phyloP scores from a whole-genome alignment of 2,113 vertebrate species.

The Pholis gunnellus region DNA sequence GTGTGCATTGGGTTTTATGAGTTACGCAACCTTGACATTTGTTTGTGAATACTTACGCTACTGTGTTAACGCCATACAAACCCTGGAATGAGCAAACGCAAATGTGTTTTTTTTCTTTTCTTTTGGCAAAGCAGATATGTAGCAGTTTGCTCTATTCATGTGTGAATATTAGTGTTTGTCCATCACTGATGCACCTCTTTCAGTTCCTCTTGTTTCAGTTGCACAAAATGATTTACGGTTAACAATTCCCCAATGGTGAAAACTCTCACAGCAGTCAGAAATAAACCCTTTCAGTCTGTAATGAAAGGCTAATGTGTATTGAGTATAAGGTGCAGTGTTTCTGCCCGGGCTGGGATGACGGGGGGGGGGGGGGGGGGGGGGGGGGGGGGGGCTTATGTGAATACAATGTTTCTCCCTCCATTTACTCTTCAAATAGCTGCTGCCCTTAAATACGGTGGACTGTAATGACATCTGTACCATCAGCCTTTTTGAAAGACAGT shows the following conservation, averaged over 20 bases:
- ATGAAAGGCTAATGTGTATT: conserved; percentile 56
- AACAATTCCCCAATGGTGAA: conserved; percentile 20
- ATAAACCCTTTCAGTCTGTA: conserved; percentile 39
- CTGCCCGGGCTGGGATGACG: conserved; percentile 18
- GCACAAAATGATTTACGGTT: conserved; percentile 27
- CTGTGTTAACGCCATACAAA: neutral
- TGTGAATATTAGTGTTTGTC: conserved; percentile 15
- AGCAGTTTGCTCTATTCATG: conserved; percentile 27
- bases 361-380: too few relatives aligned
- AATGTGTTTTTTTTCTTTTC: neutral
- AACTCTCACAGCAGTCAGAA: conserved; percentile 20
- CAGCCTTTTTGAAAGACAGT: conserved; percentile 29
- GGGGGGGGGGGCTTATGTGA: conserved; percentile 8
- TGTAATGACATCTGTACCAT: conserved; percentile 6
- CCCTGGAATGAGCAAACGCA: neutral
- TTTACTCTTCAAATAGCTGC: conserved; percentile 51
- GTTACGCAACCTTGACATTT: neutral
- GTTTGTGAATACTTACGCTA: neutral
- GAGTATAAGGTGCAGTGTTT: conserved; percentile 13
- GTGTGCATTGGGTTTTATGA: neutral
- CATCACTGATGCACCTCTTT: conserved; percentile 5
- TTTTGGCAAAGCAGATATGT: neutral
- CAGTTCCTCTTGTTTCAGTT: conserved; percentile 34
- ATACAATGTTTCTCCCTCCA: conserved; percentile 53
- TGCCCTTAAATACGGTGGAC: conserved; percentile 36